These are phyloP conservation scores for Simalia tracyae DNA, from an alignment of 2,797 vertebrate species.

Conservation along the genomic window DNA sequence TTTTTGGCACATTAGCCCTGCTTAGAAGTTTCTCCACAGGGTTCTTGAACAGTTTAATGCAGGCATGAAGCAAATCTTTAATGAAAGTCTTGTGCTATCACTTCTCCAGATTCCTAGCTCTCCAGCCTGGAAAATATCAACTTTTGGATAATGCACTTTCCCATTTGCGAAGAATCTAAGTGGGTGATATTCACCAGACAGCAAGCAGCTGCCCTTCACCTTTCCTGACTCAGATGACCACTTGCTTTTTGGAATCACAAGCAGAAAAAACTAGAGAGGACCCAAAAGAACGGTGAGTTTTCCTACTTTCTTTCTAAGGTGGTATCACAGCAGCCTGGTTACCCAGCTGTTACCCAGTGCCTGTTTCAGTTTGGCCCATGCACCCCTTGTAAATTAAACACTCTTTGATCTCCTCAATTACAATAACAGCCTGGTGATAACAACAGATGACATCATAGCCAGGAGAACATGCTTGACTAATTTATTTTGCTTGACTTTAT, in stretches of 20 bases:
- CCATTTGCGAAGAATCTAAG: not conserved
- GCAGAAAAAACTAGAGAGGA: slow-evolving; percentile 8
- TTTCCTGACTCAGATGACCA: slow-evolving; percentile 15
- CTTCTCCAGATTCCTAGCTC: not conserved
- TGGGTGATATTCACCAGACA: slow-evolving; percentile 1
- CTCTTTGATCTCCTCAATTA: slow-evolving; percentile 71
- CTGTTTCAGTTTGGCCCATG: slow-evolving; percentile 62
- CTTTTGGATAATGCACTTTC: not conserved
- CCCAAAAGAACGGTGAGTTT: slow-evolving; percentile 24
- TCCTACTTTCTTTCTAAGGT: slow-evolving; percentile 44
- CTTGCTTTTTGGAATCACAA: slow-evolving; percentile 8
- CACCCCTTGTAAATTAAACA: slow-evolving; percentile 69
- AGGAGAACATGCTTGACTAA: slow-evolving; percentile 63
- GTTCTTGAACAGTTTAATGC: slow-evolving; percentile 28
- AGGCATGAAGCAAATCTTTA: not conserved
- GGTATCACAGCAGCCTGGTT: slow-evolving; percentile 32
- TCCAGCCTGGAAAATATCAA: not conserved
- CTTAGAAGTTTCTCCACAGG: not conserved
- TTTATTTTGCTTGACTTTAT: slow-evolving; percentile 10
- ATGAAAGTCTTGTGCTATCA: rapidly evolving
- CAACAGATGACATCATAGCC: slow-evolving; percentile 55
- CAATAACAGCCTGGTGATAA: slow-evolving; percentile 56
- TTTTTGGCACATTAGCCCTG: slow-evolving; percentile 3
- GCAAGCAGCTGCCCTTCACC: slow-evolving; percentile 35
- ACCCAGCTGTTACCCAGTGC: slow-evolving; percentile 12